Base-by-base conservation (phyloP, 1,140 invertebrate genomes). In the Arctopsyche grandis region DNA sequence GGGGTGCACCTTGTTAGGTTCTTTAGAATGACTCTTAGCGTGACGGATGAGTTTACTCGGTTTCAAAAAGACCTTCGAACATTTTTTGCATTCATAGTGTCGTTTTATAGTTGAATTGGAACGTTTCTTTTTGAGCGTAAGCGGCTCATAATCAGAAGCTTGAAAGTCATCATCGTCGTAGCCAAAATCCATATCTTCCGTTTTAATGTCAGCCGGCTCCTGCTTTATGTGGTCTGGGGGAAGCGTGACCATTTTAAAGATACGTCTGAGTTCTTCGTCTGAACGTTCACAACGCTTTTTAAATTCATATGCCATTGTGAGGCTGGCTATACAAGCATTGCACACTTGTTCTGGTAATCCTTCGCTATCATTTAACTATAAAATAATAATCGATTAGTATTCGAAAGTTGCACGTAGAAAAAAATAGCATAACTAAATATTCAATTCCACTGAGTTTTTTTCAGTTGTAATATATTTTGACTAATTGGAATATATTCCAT, bases 301-400 rank as follows among this genome's bases (percentile, higher is more conserved):
- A 60, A 82, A 82, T 16, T 82, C 81, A 38, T 75, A 82, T 0
- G 81, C 81, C 22, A 63, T 48, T 9, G 76, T 80, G 9, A 82
- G 44, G 29, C 69, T 78, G 16, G 43, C 19, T 12, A 82, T 46
- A 43, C 81, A 82, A 5, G 77, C n/a, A 46, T 78, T 38, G 74
- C 81, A 82, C 12, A 82, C 63, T 73, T 82, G 81, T 44, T 80
- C 79, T 7, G 81, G 81, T 19, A 82, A 26, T 0, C 81, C 79
- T 46, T 82, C 81, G n/a, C 63, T 58, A 29, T 70, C 75, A 14
- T 71, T 38, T 22, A 82, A 10, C 81, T 82, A 46, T 9, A 66
- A n/a, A 80, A 73, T 7, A 46, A 73, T 14, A 66, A 10, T 5
- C 14, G 7, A 56, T 26, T 56, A 75, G n/a, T 73, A 38, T 1